A percentile compares a stretch with the other conserved stretches of the same genome.
Evolutionary conservation across 2,888 invertebrate species (phyloP).

Genomic region (Exephanes ischioxanthus): DNA sequence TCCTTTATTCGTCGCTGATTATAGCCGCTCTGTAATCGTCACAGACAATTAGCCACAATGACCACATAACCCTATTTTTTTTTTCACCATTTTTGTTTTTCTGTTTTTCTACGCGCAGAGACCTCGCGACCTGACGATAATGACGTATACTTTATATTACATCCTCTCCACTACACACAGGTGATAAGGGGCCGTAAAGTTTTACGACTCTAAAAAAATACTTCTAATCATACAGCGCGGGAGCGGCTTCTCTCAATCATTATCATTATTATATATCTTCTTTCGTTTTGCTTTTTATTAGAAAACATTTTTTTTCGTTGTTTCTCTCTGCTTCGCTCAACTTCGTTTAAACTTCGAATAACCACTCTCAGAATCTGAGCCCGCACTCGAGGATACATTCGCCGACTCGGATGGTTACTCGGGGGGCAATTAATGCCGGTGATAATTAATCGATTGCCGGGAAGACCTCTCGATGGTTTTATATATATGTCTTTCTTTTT

Average conservation of each 20-base stretch:
- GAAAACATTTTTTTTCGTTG: neutral
- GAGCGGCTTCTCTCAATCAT: slow-evolving; percentile 16
- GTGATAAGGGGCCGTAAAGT: slow-evolving; percentile 67
- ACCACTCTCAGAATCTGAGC: slow-evolving; percentile 15
- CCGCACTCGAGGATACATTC: neutral
- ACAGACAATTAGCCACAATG: slow-evolving; percentile 8
- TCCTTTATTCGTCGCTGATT: slow-evolving; percentile 14
- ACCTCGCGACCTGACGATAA: neutral
- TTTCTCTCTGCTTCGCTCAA: slow-evolving; percentile 49
- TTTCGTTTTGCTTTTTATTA: neutral
- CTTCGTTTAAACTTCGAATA: slow-evolving; percentile 13
- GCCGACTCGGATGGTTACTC: slow-evolving; percentile 23
- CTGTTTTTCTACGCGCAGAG: neutral
- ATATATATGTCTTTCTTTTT: slow-evolving; percentile 12
- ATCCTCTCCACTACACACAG: slow-evolving; percentile 31
- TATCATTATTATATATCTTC: slow-evolving; percentile 15
- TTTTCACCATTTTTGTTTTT: neutral
- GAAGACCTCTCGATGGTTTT: neutral
- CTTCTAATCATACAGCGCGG: slow-evolving; percentile 60
- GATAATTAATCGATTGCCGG: slow-evolving; percentile 42
- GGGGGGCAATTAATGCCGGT: slow-evolving; percentile 44
- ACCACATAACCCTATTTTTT: slow-evolving; percentile 20
- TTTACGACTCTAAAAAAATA: slow-evolving; percentile 67
- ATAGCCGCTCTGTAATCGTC: slow-evolving; percentile 15
- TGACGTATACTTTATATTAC: neutral